Evolutionary conservation across 2,113 vertebrate genomes (phyloP).

Genomic region (Dolichallabes microphthalmus): DNA sequence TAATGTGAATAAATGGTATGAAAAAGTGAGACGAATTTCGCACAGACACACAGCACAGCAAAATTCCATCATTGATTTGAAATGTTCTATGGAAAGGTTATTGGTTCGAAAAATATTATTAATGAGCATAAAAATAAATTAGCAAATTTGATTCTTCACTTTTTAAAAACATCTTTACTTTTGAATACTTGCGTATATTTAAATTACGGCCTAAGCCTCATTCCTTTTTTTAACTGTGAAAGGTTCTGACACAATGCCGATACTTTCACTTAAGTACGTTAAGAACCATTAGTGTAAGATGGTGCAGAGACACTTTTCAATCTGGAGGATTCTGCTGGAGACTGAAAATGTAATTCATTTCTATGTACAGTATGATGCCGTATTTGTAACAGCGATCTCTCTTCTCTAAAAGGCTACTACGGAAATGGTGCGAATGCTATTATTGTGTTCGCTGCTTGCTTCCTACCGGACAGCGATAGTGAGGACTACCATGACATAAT

Average conservation of each 20-base stretch:
- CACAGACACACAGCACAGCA: too few relatives aligned
- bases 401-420: slow-evolving; percentile 86
- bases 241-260: neutral
- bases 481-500: slow-evolving; percentile 97
- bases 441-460: slow-evolving; percentile 97
- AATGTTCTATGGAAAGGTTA: too few relatives aligned
- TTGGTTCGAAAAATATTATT: too few relatives aligned
- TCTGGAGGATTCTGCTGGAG: neutral
- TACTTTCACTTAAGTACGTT: neutral
- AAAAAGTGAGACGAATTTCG: too few relatives aligned
- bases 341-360: neutral
- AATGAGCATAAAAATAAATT: too few relatives aligned
- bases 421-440: slow-evolving; percentile 88
- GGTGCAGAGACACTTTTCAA: neutral
- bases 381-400: slow-evolving; percentile 21
- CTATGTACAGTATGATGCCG: slow-evolving; percentile 19
- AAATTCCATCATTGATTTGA: too few relatives aligned
- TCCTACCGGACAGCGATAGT: slow-evolving; percentile 92
- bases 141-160: too few relatives aligned
- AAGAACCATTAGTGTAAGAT: neutral
- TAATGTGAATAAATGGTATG: too few relatives aligned
- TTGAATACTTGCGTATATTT: neutral
- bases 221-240: neutral
- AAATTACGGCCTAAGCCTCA: neutral
- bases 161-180: neutral